Evolutionary conservation across 2,888 invertebrate species (phyloP), one percentile per base, ranked within the genome.

Genomic region (Aquatica leii): DNA sequence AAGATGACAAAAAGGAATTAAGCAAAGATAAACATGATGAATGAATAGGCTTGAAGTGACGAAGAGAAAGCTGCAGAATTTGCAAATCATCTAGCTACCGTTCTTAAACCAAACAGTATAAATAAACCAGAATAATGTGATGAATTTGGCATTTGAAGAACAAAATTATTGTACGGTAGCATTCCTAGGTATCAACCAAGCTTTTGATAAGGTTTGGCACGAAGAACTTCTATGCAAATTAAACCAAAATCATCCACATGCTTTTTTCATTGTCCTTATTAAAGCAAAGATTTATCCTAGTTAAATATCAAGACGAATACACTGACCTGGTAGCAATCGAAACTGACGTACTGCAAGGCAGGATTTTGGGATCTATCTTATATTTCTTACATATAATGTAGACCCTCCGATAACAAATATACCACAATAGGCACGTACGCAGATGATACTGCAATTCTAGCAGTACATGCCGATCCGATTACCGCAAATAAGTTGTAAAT

Each of bases 401-500:
- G 40, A 40, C n/a, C 40, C n/a, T 12, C 40, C 40, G 21, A 62
- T 54, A 21, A 50, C 62, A 15, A 34, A 49, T 34, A 34, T 11
- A 48, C 54, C 14, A 49, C 48, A n/a, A n/a, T n/a, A n/a, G n/a
- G n/a, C n/a, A n/a, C n/a, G n/a, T 43, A 59, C 62, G 46, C 55
- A 15, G 67, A 69, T 57, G 70, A 70, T 59, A 70, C 68, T 11
- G 68, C 65, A 34, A 35, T 67, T 15, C 52, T 68, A 34, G 58
- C n/a, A n/a, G n/a, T n/a, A n/a, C n/a, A n/a, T n/a, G n/a, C n/a
- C n/a, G n/a, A n/a, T n/a, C n/a, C n/a, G 59, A 17, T 37, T 66
- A 11, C 34, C 65, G 48, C n/a, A 31, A 31, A 56, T 17, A 48
- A 20, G 24, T n/a, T 56, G 6, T 9, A 34, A 5, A 34, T 9